Base-by-base conservation (phyloP, 2,113 vertebrate genomes). In the Rallus limicola region DNA sequence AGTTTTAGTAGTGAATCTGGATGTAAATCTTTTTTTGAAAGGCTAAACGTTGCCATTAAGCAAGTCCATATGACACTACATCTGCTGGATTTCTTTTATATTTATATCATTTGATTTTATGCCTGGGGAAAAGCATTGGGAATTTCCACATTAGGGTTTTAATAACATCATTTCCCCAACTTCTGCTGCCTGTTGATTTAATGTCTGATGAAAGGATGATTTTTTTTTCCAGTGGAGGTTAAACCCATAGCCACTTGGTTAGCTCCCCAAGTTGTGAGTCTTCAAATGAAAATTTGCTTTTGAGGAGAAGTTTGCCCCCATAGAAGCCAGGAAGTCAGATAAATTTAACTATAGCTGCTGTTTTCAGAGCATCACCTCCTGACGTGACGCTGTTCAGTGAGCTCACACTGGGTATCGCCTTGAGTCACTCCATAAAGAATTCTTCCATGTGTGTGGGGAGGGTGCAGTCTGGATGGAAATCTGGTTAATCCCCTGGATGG, bases 31-130 rank as follows among this genome's bases (percentile, higher is more conserved):
- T 77, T 83, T 80, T 93, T 75, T 81, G 94, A 79, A 75, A 88
- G 92, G 93, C 90, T 91, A 78, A 91, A 65, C 17, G 0, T 68
- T 96, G 95, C 90, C 82, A 96, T 94, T 97, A 94, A 96, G 96
- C 93, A 31, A 13, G 76, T 92, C 95, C 94, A 90, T 95, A 82
- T 96, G 95, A 94, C 16, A 10, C 82, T 75, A 2, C 93, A 96
- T 92, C 95, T 97, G 93, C 58, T 68, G 29, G 60, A 19, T 88
- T 81, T 42, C 92, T 95, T 89, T 72, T 94, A 34, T 52, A 77
- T 64, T 64, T 72, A 26, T 63, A 68, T 67, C 68, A 7, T 25
- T 91, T 92, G 77, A 55, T 93, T 95, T 91, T 75, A 64, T 83
- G 85, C 50, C 25, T 70, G 2, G 50, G 55, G 63, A 29, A 29